Conservation (phyloP, 2,888 invertebrate genomes). For the Elegia similella region DNA sequence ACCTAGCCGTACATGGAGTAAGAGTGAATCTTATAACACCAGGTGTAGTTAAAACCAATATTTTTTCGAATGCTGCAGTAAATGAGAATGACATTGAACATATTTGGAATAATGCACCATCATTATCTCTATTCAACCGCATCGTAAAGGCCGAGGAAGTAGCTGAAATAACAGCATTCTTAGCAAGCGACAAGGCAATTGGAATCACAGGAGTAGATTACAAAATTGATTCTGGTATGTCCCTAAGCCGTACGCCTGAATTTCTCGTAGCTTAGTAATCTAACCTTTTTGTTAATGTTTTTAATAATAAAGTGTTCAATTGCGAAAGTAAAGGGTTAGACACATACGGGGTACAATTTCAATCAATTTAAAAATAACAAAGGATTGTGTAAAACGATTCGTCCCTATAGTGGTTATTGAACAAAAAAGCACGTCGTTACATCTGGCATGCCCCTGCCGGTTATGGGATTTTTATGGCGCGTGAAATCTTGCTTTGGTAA, state of each 20-base stretch:
- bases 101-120: slow-evolving; percentile 20
- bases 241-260: background rate
- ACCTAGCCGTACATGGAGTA: slow-evolving; percentile 79
- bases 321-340: background rate
- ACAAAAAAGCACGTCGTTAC: slow-evolving; percentile 62
- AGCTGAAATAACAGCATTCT: slow-evolving; percentile 40
- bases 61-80: slow-evolving; percentile 29
- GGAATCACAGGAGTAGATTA: slow-evolving; percentile 45
- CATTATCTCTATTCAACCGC: slow-evolving; percentile 28
- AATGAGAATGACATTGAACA: slow-evolving; percentile 29
- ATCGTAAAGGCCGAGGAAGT: slow-evolving; percentile 39
- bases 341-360: slow-evolving; percentile 42
- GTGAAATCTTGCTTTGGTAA: slow-evolving; percentile 61
- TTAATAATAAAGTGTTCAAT: background rate
- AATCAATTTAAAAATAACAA: slow-evolving; percentile 66
- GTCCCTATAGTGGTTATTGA: slow-evolving; percentile 56
- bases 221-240: slow-evolving; percentile 34
- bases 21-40: slow-evolving; percentile 87
- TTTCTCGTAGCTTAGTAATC: slow-evolving; percentile 2
- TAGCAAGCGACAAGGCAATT: slow-evolving; percentile 48
- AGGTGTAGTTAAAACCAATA: slow-evolving; percentile 81
- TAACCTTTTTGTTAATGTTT: background rate
- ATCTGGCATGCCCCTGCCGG: slow-evolving; percentile 49
- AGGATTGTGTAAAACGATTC: slow-evolving; percentile 56
- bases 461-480: slow-evolving; percentile 61